Conservation (phyloP, 1,140 invertebrate species). For the Drosophila sturtevanti region DNA sequence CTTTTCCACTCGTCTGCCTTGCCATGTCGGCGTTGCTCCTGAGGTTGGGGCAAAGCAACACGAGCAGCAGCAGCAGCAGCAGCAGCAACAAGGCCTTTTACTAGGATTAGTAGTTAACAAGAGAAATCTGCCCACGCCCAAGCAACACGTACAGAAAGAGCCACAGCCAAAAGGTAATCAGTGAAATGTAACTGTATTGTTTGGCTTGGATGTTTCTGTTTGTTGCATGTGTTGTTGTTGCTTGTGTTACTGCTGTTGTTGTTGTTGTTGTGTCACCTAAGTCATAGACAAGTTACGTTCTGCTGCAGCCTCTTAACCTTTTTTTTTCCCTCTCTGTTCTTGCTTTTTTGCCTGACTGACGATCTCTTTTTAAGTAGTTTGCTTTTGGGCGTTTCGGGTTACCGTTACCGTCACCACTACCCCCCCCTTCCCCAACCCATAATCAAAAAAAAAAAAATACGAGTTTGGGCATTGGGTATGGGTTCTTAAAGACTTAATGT, state of each 20-base stretch:
- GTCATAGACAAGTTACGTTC: constrained; percentile 47
- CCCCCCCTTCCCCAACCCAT: no score
- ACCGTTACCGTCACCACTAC: no score
- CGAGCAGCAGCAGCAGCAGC: constrained; percentile 36
- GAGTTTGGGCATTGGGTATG: neutral
- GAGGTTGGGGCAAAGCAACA: neutral
- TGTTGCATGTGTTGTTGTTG: constrained; percentile 17
- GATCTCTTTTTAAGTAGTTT: constrained; percentile 80
- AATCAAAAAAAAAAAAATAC: constrained; percentile 3
- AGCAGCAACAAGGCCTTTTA: constrained; percentile 73
- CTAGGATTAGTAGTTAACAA: constrained; percentile 80
- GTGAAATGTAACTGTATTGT: constrained; percentile 80
- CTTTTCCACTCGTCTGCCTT: constrained; percentile 71
- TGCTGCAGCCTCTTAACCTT: constrained; percentile 77
- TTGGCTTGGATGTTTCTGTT: constrained; percentile 45
- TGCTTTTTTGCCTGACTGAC: constrained; percentile 37
- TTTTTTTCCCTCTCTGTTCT: constrained; percentile 35
- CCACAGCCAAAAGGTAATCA: constrained; percentile 79
- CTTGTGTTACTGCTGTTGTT: constrained; percentile 22
- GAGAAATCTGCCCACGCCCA: constrained; percentile 74
- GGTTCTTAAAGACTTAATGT: neutral
- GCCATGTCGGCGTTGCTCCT: constrained; percentile 57
- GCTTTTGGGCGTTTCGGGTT: constrained; percentile 66
- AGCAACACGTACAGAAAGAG: constrained; percentile 24
- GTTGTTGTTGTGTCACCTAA: constrained; percentile 59